Conservation (phyloP, 2,113 vertebrate species). For the Pollachius pollachius region DNA sequence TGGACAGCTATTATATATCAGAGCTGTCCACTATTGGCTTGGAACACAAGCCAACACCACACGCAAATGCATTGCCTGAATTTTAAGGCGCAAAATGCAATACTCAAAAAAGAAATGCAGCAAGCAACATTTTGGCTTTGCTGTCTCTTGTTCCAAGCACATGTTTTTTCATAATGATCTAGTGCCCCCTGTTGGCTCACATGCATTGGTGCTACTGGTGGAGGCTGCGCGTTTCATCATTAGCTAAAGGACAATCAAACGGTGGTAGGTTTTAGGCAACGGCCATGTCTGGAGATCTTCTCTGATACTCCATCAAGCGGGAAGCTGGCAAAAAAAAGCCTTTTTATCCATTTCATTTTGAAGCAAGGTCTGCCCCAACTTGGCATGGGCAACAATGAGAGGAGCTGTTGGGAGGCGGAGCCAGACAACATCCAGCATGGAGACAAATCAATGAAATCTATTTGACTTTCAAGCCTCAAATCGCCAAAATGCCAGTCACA, state of each 20-base stretch:
- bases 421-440: constrained; percentile 50
- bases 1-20: too few relatives aligned
- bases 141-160: not conserved
- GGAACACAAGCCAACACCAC: too few relatives aligned
- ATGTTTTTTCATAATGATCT: constrained; percentile 31
- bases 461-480: constrained; percentile 68
- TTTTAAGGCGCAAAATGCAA: too few relatives aligned
- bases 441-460: constrained; percentile 68
- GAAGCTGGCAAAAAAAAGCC: constrained; percentile 21
- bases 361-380: constrained; percentile 22
- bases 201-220: constrained; percentile 13
- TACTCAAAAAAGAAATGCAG: too few relatives aligned
- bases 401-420: constrained; percentile 24
- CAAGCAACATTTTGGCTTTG: not conserved
- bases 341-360: constrained; percentile 15
- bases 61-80: too few relatives aligned
- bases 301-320: constrained; percentile 12
- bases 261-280: constrained; percentile 7
- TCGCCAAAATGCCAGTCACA: constrained; percentile 64
- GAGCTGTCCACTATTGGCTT: too few relatives aligned
- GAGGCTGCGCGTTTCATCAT: constrained; percentile 12
- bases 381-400: constrained; percentile 44
- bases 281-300: constrained; percentile 18
- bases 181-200: constrained; percentile 65
- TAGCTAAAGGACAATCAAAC: constrained; percentile 9